A percentile compares a stretch with the other conserved stretches of the same genome.
These are phyloP conservation scores for Phasianus colchicus DNA, from an alignment of 2,113 vertebrate species.

Conservation along the genomic window DNA sequence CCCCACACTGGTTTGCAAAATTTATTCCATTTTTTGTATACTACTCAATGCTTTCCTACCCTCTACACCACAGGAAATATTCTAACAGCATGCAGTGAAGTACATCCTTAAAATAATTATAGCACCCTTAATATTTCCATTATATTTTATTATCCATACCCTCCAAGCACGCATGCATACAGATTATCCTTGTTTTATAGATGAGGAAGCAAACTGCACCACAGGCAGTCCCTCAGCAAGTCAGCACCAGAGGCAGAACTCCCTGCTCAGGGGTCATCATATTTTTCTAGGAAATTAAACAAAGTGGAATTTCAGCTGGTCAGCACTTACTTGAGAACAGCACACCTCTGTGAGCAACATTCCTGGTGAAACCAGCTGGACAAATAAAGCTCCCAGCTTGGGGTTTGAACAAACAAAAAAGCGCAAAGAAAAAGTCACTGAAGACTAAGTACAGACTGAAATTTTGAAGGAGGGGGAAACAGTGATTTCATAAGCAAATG, in stretches of 20 bases:
- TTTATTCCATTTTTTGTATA: neutral
- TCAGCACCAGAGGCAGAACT: slow-evolving; percentile 6
- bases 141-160: slow-evolving; percentile 42
- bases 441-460: slow-evolving; percentile 15
- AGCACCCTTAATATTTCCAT: slow-evolving; percentile 34
- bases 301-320: slow-evolving; percentile 49
- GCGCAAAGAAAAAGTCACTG: slow-evolving; percentile 40
- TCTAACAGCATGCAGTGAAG: slow-evolving; percentile 20
- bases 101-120: slow-evolving; percentile 43
- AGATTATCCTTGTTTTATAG: slow-evolving; percentile 20
- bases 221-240: slow-evolving; percentile 4
- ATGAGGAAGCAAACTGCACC: slow-evolving; percentile 2
- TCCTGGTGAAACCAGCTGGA: slow-evolving; percentile 53
- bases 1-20: neutral
- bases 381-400: slow-evolving; percentile 55
- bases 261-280: neutral
- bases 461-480: neutral
- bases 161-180: neutral
- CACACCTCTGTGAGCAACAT: slow-evolving; percentile 44
- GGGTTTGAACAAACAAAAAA: slow-evolving; percentile 48
- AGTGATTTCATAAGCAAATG: slow-evolving; percentile 16
- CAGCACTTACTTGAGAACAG: slow-evolving; percentile 56
- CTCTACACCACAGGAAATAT: neutral
- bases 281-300: slow-evolving; percentile 62
- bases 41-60: neutral